phyloP scores from a whole-genome alignment of 2,113 vertebrate genomes.

The Festucalex cinctus region DNA sequence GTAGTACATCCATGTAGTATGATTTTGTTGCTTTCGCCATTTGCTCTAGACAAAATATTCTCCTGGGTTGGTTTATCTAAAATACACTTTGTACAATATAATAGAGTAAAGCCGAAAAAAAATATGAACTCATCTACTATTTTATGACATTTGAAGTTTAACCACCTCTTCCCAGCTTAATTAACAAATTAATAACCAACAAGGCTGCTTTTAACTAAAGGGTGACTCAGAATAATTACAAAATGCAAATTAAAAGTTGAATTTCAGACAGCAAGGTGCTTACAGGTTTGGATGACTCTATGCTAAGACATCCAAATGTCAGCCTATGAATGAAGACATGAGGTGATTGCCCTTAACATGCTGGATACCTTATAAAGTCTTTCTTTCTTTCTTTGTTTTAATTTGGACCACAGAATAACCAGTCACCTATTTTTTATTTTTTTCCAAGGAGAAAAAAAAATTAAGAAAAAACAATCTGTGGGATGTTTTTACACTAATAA shows the following conservation, averaged over 20 bases:
- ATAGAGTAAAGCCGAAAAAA: too few relatives aligned
- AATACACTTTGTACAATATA: neutral
- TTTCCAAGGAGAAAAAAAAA: too few relatives aligned
- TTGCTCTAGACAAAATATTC: too few relatives aligned
- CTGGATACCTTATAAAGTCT: too few relatives aligned
- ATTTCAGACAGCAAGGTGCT: constrained; percentile 22
- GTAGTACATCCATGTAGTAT: too few relatives aligned
- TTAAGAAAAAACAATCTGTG: too few relatives aligned
- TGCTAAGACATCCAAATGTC: constrained; percentile 30
- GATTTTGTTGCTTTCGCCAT: too few relatives aligned
- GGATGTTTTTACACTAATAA: neutral
- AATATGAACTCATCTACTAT: neutral
- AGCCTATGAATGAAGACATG: constrained; percentile 29
- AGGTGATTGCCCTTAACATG: neutral
- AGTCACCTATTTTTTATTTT: too few relatives aligned
- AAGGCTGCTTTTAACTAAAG: constrained; percentile 50
- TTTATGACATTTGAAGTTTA: neutral
- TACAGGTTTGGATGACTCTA: constrained; percentile 32
- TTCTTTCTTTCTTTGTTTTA: too few relatives aligned
- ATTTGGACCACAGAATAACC: neutral
- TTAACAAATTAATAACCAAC: constrained; percentile 28
- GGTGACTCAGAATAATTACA: constrained; percentile 59
- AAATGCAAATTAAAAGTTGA: constrained; percentile 54
- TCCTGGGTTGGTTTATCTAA: too few relatives aligned
- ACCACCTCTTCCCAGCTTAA: constrained; percentile 18